Base-by-base conservation (phyloP, 2,113 vertebrate genomes). In the Phoenicopterus ruber region DNA sequence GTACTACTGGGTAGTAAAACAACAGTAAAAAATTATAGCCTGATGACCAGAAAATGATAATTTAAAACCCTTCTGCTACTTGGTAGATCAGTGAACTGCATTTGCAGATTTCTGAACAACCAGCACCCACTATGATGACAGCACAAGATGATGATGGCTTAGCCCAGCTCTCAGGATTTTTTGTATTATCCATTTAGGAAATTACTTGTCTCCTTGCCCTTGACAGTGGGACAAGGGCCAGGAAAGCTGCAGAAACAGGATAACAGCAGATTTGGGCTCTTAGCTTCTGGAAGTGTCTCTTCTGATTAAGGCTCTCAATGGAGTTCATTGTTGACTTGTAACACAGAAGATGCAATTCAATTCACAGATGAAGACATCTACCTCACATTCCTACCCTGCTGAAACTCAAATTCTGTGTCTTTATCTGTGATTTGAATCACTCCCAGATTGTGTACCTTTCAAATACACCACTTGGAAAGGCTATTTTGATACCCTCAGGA, bases 191-290 rank as follows among this genome's bases (percentile, higher is more conserved):
- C 55, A 70, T 86, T 91, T 70, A 95, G 77, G 55, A 86, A 91
- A 94, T 91, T 83, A 77, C 67, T 83, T 73, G 29, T 77, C 46
- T 89, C 54, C 63, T 95, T 94, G 72, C 25, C 86, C 83, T 93
- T 94, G 86, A 69, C 40, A 73, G 28, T 52, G 25, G 76, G 28
- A 83, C 28, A 81, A 83, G 18, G 38, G 63, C 83, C 90, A 93
- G 59, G 69, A 90, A 93, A 91, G 36, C 83, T 86, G 46, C 40
- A 93, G 81, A 86, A 78, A 52, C 17, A 80, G 83, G 44, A 69
- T 61, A 69, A 86, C 92, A 82, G 36, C 34, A 57, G 49, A 91
- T 84, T 81, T 91, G 13, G 59, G 28, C 28, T 90, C 47, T 79
- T 42, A 83, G 77, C 42, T 86, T 70, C 63, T 89, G 34, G 13